Conservation (phyloP, 2,888 invertebrate species). For the Hipparchia sbordonii region DNA sequence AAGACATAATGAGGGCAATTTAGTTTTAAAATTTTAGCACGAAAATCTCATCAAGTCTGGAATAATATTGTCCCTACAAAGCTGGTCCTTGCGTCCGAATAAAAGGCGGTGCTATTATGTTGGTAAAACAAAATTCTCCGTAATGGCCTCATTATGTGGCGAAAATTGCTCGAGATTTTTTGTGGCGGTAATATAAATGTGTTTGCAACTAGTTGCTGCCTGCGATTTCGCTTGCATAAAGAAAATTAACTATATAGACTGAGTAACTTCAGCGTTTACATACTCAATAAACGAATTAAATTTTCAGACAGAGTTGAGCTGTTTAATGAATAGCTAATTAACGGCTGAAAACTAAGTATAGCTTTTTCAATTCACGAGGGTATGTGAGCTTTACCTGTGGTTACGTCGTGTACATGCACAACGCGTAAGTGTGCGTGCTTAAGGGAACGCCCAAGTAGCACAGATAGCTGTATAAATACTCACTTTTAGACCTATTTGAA, state of each 20-base stretch:
- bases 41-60: constrained; percentile 78
- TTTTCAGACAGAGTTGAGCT: too few species aligned
- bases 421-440: too few species aligned
- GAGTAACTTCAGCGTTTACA: neutral
- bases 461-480: too few species aligned
- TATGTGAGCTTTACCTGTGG: too few species aligned
- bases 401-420: too few species aligned
- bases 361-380: too few species aligned
- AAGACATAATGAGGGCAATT: constrained; percentile 78
- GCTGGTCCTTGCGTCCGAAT: constrained; percentile 75
- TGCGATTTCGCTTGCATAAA: constrained; percentile 7
- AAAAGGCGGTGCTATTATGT: constrained; percentile 82
- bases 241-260: neutral
- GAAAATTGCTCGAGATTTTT: constrained; percentile 82
- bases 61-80: constrained; percentile 81
- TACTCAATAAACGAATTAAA: too few species aligned
- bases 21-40: constrained; percentile 79
- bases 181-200: constrained; percentile 81
- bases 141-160: constrained; percentile 83
- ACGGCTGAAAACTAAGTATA: too few species aligned
- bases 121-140: constrained; percentile 82
- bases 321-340: too few species aligned
- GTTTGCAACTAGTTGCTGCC: constrained; percentile 61
- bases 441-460: too few species aligned
- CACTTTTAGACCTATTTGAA: too few species aligned